Evolutionary conservation across 2,113 vertebrate genomes (phyloP).

Genomic region (Vulpes vulpes): DNA sequence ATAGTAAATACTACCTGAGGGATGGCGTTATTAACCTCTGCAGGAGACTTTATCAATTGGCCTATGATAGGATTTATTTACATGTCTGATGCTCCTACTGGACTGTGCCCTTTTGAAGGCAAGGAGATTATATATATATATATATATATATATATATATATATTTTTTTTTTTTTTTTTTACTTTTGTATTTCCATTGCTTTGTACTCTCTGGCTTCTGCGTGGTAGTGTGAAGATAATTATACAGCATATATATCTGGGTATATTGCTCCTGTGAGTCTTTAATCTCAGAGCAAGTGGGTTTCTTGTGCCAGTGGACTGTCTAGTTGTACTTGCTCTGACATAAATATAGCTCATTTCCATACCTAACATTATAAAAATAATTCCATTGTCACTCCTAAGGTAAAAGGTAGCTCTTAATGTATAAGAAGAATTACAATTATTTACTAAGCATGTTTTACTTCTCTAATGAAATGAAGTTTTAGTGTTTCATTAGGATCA

Average conservation of each 20-base stretch:
- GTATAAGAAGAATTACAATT: slow-evolving; percentile 60
- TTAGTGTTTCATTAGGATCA: slow-evolving; percentile 55
- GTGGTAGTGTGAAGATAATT: neutral
- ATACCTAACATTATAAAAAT: slow-evolving; percentile 26
- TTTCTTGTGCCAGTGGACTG: neutral
- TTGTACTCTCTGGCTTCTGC: neutral
- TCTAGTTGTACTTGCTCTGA: slow-evolving; percentile 33
- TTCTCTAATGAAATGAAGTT: slow-evolving; percentile 56
- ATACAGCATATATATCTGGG: neutral
- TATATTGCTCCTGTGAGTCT: neutral
- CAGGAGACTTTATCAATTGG: neutral
- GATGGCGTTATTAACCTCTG: neutral
- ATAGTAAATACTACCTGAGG: neutral
- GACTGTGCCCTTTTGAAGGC: neutral
- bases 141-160: too few relatives aligned
- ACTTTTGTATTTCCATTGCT: neutral
- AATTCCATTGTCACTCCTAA: slow-evolving; percentile 20
- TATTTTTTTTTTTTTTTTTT: too few relatives aligned
- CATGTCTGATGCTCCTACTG: neutral
- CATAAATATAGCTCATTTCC: slow-evolving; percentile 24
- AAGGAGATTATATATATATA: neutral
- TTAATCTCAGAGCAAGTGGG: neutral
- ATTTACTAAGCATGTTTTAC: slow-evolving; percentile 46
- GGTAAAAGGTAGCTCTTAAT: neutral
- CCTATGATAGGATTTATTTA: neutral